A percentile compares a stretch with the other conserved stretches of the same genome.
phyloP scores from a whole-genome alignment of 2,797 vertebrate species.

The Xiphophorus birchmanni region DNA sequence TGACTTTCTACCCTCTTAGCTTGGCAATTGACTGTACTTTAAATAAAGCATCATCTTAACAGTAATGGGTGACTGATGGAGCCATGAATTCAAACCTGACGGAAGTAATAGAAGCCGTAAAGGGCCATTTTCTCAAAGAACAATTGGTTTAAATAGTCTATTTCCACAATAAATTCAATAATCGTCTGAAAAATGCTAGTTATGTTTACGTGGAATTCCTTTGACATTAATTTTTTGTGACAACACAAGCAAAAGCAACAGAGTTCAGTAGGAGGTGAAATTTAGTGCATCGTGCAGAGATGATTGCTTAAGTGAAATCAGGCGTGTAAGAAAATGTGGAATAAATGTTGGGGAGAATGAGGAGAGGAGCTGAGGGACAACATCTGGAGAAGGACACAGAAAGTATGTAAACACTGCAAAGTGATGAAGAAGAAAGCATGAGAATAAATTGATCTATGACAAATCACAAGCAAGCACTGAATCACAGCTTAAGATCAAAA shows the following conservation, averaged over 20 bases:
- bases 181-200: background rate
- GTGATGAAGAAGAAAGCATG: background rate
- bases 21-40: background rate
- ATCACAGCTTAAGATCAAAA: background rate
- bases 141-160: background rate
- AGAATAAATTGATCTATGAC: background rate
- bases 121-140: background rate
- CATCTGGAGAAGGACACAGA: background rate
- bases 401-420: background rate
- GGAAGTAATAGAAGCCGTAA: background rate
- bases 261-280: background rate
- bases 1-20: background rate
- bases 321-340: background rate
- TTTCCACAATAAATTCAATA: background rate
- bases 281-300: background rate
- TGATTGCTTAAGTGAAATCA: background rate
- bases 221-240: background rate
- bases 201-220: background rate
- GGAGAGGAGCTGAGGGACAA: background rate
- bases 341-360: background rate
- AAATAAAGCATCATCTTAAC: background rate
- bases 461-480: background rate
- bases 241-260: background rate
- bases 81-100: background rate
- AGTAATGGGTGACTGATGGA: background rate